Evolutionary conservation across 2,888 invertebrate species (phyloP), one percentile per base, ranked within the genome.

Genomic region (Spilosoma lubricipeda): DNA sequence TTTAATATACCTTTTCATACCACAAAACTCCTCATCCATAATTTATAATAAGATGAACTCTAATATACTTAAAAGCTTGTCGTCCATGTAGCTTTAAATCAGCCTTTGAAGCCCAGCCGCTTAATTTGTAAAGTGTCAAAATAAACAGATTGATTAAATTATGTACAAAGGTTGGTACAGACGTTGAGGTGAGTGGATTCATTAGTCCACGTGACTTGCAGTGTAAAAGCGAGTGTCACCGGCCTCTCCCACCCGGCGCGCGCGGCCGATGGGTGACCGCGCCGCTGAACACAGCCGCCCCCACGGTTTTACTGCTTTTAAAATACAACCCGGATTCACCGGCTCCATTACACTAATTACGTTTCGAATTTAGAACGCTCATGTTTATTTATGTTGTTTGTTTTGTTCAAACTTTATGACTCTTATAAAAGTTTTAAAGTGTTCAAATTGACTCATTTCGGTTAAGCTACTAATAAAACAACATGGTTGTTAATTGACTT

Each of bases 161-260:
- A 92, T 90, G 89, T 89, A 91, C 88, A 89, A 88, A 89, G 88
- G 87, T 83, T 82, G 84, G 80, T 81, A 85, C 83, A 85, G 85
- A 87, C 86, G 86, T 85, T 84, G 81, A 87, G 85, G 86, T 88
- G 90, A 93, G 91, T 92, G 89, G 88, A 90, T 92, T 93, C 94
- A 93, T 94, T 93, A 94, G 89, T 85, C 83, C 92, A 93, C 92
- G 92, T 95, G 94, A 94, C 94, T 93, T 94, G 93, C 94, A 92
- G 87, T 77, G 81, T 83, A 80, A 85, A 84, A 86, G 85, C 87
- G 87, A 90, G 86, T 91, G 93, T 93, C 93, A 92, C 89, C 85
- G 89, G 90, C 85, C 84, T 79, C 81, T 82, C 82, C 84, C 77
- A 74, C 77, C 70, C 73, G 65, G 64, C 27, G 45, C 71, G 77